A percentile compares a stretch with the other conserved stretches of the same genome.
phyloP scores from a whole-genome alignment of 2,888 invertebrate genomes.

The Philereme vetulata region DNA sequence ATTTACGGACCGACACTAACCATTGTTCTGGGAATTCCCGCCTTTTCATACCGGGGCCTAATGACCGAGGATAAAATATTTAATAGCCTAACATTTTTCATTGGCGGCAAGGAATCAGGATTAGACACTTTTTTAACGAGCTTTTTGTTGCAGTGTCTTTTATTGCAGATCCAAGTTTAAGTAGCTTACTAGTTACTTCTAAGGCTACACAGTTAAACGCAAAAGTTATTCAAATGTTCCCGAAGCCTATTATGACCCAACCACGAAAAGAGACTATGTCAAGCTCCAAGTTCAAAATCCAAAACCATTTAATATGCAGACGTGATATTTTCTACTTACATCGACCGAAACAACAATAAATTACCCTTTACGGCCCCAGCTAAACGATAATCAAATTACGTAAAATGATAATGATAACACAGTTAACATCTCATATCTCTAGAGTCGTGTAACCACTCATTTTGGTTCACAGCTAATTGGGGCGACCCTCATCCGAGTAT shows the following conservation, averaged over 20 bases:
- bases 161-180: background rate
- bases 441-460: conserved; percentile 28
- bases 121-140: conserved; percentile 11
- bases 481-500: conserved; percentile 46
- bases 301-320: no score
- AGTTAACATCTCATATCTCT: conserved; percentile 33
- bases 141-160: background rate
- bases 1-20: conserved; percentile 68
- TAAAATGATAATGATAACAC: conserved; percentile 25
- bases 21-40: conserved; percentile 67
- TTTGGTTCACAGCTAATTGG: conserved; percentile 38
- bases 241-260: no score
- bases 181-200: background rate
- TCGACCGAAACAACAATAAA: conserved; percentile 12
- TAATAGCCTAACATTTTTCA: conserved; percentile 44
- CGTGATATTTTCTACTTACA: no score
- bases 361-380: conserved; percentile 13
- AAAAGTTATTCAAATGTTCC: no score
- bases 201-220: no score
- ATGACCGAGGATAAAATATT: conserved; percentile 63
- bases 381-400: conserved; percentile 26
- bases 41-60: conserved; percentile 60
- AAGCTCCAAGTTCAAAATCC: background rate
- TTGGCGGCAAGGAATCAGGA: conserved; percentile 33
- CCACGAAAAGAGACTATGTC: no score